Percentiles rank a stretch among this genome's conserved stretches.
Evolutionary conservation across 2,113 vertebrate genomes (phyloP).

Genomic region (Pristiophorus japonicus): DNA sequence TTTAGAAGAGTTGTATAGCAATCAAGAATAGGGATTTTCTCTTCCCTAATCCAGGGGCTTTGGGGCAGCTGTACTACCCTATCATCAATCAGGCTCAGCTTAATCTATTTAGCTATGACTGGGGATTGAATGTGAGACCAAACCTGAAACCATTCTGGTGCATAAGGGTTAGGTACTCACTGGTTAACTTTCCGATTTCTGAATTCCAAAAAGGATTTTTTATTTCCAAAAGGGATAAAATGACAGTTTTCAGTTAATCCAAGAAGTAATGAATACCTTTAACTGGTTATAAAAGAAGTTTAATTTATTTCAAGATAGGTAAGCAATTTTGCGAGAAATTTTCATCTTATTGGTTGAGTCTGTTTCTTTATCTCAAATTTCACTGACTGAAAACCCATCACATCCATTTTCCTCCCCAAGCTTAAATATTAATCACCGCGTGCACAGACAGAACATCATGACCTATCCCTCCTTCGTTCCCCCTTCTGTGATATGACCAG

Average conservation of each 20-base stretch:
- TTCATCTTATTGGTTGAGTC: not conserved
- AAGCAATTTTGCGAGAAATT: not conserved
- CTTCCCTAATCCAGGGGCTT: not conserved
- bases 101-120: not conserved
- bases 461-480: not conserved
- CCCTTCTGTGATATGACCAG: not conserved
- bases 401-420: not conserved
- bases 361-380: not conserved
- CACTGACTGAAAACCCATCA: not conserved
- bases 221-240: not conserved
- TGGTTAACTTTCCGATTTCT: not conserved
- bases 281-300: not conserved
- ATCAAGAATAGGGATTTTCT: not conserved
- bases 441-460: not conserved
- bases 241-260: not conserved
- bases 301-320: not conserved
- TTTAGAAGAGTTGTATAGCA: not conserved
- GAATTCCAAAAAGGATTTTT: not conserved
- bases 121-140: not conserved
- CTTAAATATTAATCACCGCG: not conserved
- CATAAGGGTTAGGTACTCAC: not conserved
- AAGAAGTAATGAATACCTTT: no score
- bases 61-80: not conserved
- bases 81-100: not conserved
- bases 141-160: not conserved